Evolutionary conservation across 2,113 vertebrate species (phyloP), one percentile per base, ranked within the genome.

Genomic region (Macrotus californicus): DNA sequence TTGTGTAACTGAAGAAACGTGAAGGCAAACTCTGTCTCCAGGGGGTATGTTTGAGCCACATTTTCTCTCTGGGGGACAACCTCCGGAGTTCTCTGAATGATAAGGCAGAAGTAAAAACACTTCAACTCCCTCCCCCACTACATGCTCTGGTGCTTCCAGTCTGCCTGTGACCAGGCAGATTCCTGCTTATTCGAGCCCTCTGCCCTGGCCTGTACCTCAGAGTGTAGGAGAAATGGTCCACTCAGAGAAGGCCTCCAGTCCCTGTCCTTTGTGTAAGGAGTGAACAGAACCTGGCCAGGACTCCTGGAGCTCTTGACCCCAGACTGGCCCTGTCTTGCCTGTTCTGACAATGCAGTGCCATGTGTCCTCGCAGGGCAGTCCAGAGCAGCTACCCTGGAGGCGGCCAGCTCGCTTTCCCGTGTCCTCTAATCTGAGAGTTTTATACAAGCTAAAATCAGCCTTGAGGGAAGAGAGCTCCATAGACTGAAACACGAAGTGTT

Each of bases 31-130:
- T 34, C 26, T 22, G 3, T 34, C 66, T 69, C 59, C 22, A 43
- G 22, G 15, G 80, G 31, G 5, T 9, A 76, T 15, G 7, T 19
- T 66, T 56, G 31, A 50, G 29, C 84, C 46, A 50, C 39, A 31
- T 73, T 46, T 89, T n/a, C 26, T 97, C 14, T 76, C 61, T 31
- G 22, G 67, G 67, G 34, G 16, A 34, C 18, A 34, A 67, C 36
- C 59, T 87, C 67, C 73, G 77, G 21, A 24, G 56, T 92, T 96
- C 36, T 94, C 87, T 86, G 72, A 79, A 69, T 80, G n/a, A 50
- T 91, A 75, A 73, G 89, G 85, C 41, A 94, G 93, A 96, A 97
- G 96, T 46, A 36, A 52, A 90, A 97, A 92, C 86, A 86, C 77
- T 89, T 90, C 89, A 97, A 96, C 95, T 97, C 97, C 90, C 59